A percentile compares a stretch with the other conserved stretches of the same genome.
Conservation (phyloP, 2,797 vertebrate genomes). For the Danio aesculapii region DNA sequence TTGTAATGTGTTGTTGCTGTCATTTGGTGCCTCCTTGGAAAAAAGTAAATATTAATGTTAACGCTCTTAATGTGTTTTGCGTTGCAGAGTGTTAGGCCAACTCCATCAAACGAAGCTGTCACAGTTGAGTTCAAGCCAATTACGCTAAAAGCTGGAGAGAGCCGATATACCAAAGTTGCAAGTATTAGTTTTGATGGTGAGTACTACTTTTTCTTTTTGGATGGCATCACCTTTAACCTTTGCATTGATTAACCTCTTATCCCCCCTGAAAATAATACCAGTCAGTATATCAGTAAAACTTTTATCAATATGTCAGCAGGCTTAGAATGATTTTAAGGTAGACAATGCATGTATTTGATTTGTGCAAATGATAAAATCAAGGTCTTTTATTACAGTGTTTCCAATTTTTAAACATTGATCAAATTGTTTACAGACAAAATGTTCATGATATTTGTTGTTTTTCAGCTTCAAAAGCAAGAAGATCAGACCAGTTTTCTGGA, state of each 20-base stretch:
- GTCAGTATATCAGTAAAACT: neutral
- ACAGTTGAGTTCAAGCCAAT: conserved; percentile 94
- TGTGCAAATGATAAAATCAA: neutral
- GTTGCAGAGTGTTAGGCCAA: conserved; percentile 91
- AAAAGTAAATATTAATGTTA: neutral
- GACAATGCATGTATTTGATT: neutral
- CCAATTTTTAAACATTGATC: conserved; percentile 9
- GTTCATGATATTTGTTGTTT: neutral
- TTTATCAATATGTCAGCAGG: conserved; percentile 4
- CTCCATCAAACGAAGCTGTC: conserved; percentile 94
- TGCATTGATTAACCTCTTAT: neutral
- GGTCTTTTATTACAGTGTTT: neutral
- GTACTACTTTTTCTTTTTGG: conserved; percentile 60
- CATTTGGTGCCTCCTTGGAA: neutral
- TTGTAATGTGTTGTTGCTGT: neutral
- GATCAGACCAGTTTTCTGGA: conserved; percentile 91
- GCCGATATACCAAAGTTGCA: conserved; percentile 98
- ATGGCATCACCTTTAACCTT: conserved; percentile 9
- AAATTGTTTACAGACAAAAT: neutral
- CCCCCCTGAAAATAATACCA: neutral
- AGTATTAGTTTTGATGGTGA: conserved; percentile 98
- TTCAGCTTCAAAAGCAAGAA: conserved; percentile 95
- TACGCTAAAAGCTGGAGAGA: conserved; percentile 95
- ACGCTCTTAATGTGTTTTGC: conserved; percentile 26
- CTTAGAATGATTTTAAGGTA: neutral